Evolutionary conservation across 2,113 vertebrate species (phyloP).

Genomic region (Clarias batrachus): DNA sequence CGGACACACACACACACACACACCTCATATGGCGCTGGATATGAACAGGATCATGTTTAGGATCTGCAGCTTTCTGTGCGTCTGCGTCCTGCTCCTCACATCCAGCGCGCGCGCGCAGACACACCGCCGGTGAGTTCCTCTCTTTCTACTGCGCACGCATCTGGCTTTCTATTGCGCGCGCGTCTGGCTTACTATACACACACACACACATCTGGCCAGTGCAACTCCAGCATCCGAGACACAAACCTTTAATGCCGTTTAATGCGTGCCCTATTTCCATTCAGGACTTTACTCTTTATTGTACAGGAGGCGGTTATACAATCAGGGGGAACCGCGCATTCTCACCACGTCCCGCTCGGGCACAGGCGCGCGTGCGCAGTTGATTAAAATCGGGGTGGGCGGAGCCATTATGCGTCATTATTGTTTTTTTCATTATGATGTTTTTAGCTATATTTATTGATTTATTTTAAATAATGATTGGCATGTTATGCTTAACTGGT

Average conservation of each 20-base stretch:
- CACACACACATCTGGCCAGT: too few relatives aligned
- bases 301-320: neutral
- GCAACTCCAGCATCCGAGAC: neutral
- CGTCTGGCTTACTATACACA: neutral
- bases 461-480: neutral
- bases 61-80: slow-evolving; percentile 64
- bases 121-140: slow-evolving; percentile 71
- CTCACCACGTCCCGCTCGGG: neutral
- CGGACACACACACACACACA: slow-evolving; percentile 17
- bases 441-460: neutral
- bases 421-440: neutral
- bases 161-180: neutral
- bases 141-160: neutral
- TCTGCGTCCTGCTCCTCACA: slow-evolving; percentile 69
- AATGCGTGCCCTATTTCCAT: neutral
- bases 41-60: slow-evolving; percentile 71
- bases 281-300: neutral
- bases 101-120: slow-evolving; percentile 64
- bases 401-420: neutral
- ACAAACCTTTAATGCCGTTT: neutral
- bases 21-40: slow-evolving; percentile 57
- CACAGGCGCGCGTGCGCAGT: slow-evolving; percentile 2
- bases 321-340: neutral
- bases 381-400: neutral
- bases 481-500: neutral